These are phyloP conservation scores for Solenopsis fugax DNA, from an alignment of 1,140 invertebrate genomes.

Conservation along the genomic window DNA sequence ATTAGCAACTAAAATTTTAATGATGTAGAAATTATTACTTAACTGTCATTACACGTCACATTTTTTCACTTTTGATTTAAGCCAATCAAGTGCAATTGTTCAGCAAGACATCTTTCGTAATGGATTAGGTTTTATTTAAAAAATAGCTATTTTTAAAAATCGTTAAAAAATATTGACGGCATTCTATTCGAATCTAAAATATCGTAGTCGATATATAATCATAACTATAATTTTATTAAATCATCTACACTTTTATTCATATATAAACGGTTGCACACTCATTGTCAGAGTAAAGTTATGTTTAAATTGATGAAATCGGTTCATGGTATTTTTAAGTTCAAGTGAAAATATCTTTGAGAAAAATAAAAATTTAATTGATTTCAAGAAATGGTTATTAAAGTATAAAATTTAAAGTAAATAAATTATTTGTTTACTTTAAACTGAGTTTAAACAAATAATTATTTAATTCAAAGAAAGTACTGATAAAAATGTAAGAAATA, in stretches of 20 bases:
- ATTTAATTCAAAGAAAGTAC: too few relatives aligned
- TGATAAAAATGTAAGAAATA: too few relatives aligned
- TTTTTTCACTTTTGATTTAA: not conserved
- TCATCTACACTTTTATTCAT: not conserved
- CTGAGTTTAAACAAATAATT: too few relatives aligned
- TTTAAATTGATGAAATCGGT: too few relatives aligned
- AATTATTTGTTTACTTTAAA: too few relatives aligned
- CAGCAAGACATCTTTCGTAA: not conserved
- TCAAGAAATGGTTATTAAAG: too few relatives aligned
- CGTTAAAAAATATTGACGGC: not conserved
- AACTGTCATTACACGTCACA: not conserved
- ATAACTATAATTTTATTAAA: constrained; percentile 8
- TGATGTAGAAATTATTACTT: not conserved
- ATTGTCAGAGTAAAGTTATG: too few relatives aligned
- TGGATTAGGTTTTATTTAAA: not conserved
- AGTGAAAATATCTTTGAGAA: too few relatives aligned
- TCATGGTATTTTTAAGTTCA: too few relatives aligned
- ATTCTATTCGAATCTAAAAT: not conserved
- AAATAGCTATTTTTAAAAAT: not conserved
- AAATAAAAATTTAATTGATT: too few relatives aligned
- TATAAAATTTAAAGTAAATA: too few relatives aligned
- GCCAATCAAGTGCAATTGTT: not conserved
- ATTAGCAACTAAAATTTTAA: constrained; percentile 32
- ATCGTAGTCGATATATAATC: not conserved
- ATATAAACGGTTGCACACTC: not conserved